Evolutionary conservation across 2,888 invertebrate genomes (phyloP).

Genomic region (Amblyjoppa fuscipennis): DNA sequence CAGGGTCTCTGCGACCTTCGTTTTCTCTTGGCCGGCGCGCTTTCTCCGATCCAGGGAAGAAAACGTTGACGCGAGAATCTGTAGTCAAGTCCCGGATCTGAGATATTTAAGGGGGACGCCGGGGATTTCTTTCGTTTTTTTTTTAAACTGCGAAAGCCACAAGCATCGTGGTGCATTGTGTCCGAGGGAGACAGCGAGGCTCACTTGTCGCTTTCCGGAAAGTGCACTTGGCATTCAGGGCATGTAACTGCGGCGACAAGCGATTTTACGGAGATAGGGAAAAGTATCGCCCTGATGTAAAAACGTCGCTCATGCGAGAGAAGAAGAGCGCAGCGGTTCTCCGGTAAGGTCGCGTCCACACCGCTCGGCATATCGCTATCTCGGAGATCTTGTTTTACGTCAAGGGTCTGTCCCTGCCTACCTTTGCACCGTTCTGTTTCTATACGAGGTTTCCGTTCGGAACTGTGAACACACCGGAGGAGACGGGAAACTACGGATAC

Average conservation of each 20-base stretch:
- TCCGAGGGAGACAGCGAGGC: conserved; percentile 15
- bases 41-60: not conserved
- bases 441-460: conserved; percentile 12
- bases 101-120: not conserved
- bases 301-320: conserved; percentile 30
- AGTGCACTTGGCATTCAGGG: conserved; percentile 61
- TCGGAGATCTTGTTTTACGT: conserved; percentile 61
- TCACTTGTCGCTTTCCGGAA: conserved; percentile 38
- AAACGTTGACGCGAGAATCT: conserved; percentile 1
- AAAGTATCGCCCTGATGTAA: conserved; percentile 34
- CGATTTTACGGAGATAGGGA: conserved; percentile 55
- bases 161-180: conserved; percentile 13
- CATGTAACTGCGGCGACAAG: conserved; percentile 33
- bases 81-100: conserved; percentile 27
- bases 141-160: conserved; percentile 29
- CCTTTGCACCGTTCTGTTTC: not conserved
- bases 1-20: not conserved
- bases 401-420: conserved; percentile 43
- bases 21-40: not conserved
- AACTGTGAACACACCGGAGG: conserved; percentile 56
- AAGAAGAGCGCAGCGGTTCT: not conserved
- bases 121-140: not conserved
- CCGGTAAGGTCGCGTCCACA: conserved; percentile 24
- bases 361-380: conserved; percentile 35
- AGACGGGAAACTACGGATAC: conserved; percentile 26